These are phyloP conservation scores for Sabatieria punctata DNA, from an alignment of 2,888 invertebrate species.

Conservation along the genomic window DNA sequence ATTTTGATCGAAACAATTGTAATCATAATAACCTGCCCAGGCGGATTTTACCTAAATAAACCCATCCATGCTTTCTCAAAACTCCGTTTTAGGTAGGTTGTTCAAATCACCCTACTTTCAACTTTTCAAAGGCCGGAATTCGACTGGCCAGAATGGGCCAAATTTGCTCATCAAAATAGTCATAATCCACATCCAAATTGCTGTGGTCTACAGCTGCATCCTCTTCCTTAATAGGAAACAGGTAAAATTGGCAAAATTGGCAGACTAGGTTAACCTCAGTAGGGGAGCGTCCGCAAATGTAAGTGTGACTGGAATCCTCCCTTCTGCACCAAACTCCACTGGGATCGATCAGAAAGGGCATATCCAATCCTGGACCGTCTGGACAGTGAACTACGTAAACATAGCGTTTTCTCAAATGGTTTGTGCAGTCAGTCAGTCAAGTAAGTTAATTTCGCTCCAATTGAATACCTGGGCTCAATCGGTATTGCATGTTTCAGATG, in stretches of 20 bases:
- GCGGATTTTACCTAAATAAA: constrained; percentile 41
- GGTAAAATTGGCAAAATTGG: no score
- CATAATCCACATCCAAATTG: constrained; percentile 53
- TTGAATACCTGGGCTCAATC: constrained; percentile 66
- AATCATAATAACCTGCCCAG: constrained; percentile 74
- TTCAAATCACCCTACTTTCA: constrained; percentile 59
- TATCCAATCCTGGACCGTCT: constrained; percentile 56
- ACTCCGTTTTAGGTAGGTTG: no score
- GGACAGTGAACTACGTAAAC: constrained; percentile 57
- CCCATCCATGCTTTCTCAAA: no score
- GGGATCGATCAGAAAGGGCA: constrained; percentile 67
- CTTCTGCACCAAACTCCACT: constrained; percentile 53
- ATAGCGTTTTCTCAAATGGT: constrained; percentile 54
- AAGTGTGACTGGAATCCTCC: constrained; percentile 63
- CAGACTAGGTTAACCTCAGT: no score
- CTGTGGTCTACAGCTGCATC: constrained; percentile 45
- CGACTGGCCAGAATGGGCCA: constrained; percentile 58
- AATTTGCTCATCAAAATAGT: constrained; percentile 46
- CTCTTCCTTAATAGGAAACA: no score
- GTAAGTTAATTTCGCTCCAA: no score
- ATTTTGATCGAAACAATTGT: constrained; percentile 73
- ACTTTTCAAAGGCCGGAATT: constrained; percentile 56
- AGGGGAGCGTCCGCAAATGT: constrained; percentile 61
- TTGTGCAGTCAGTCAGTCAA: no score
- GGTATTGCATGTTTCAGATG: constrained; percentile 57